phyloP scores from a whole-genome alignment of 1,140 invertebrate species.

The Penaeus chinensis region DNA sequence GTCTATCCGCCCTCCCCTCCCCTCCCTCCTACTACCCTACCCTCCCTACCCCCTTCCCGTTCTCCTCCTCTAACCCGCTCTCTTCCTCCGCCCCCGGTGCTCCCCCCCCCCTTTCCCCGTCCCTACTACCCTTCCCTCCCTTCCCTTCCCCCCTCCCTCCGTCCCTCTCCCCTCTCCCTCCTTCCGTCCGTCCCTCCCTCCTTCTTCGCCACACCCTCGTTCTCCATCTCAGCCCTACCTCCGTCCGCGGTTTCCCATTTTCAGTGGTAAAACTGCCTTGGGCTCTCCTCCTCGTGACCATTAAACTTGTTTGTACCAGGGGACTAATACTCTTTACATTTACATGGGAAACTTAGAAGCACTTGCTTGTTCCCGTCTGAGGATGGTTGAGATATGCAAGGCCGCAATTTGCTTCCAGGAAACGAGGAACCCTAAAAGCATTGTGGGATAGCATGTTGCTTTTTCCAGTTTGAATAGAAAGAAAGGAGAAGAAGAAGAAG shows the following conservation, averaged over 20 bases:
- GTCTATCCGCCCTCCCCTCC: neutral
- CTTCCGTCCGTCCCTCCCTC: neutral
- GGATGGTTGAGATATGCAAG: slow-evolving; percentile 41
- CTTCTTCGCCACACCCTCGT: neutral
- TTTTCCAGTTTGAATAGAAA: slow-evolving; percentile 4
- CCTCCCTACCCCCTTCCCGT: neutral
- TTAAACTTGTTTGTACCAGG: slow-evolving; percentile 55
- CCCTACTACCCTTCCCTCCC: neutral
- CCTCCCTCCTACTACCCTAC: neutral
- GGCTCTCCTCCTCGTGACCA: slow-evolving; percentile 27
- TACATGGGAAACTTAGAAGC: slow-evolving; percentile 45
- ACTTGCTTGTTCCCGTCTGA: slow-evolving; percentile 5
- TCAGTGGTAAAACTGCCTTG: slow-evolving; percentile 39
- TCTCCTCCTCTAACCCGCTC: neutral
- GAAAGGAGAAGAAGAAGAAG: too few species aligned
- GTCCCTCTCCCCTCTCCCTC: neutral
- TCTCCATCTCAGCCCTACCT: slow-evolving; percentile 22
- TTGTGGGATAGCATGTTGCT: slow-evolving; percentile 11
- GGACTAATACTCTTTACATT: slow-evolving; percentile 55
- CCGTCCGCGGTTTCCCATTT: slow-evolving; percentile 25
- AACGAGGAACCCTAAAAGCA: slow-evolving; percentile 47
- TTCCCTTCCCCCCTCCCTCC: neutral
- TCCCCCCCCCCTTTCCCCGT: neutral
- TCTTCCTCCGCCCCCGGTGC: neutral
- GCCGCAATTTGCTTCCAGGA: slow-evolving; percentile 36